These are phyloP conservation scores for Pandemis cinnamomeana DNA, from an alignment of 2,888 invertebrate genomes.

Conservation along the genomic window DNA sequence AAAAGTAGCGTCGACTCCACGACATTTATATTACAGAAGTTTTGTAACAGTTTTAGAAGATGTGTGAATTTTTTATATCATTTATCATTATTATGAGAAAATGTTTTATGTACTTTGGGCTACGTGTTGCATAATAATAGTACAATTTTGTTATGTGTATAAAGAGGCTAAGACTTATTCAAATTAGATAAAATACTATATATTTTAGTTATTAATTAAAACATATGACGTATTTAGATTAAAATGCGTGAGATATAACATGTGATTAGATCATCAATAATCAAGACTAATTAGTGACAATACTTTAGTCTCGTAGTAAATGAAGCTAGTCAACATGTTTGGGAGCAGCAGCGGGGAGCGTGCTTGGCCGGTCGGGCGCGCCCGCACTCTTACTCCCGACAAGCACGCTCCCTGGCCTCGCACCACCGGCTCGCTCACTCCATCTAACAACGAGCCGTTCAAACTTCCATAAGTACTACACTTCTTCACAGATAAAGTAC, in stretches of 20 bases:
- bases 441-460: not conserved
- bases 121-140: conserved; percentile 81
- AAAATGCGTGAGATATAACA: conserved; percentile 72
- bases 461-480: conserved; percentile 10
- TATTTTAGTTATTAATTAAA: conserved; percentile 76
- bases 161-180: conserved; percentile 73
- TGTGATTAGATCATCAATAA: conserved; percentile 68
- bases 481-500: not conserved
- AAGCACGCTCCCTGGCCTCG: conserved; percentile 64
- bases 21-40: conserved; percentile 71
- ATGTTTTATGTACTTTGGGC: conserved; percentile 77
- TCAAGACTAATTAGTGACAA: conserved; percentile 73
- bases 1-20: conserved; percentile 76
- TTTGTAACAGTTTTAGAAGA: conserved; percentile 71
- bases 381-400: conserved; percentile 36
- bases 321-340: conserved; percentile 58
- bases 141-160: conserved; percentile 75
- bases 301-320: conserved; percentile 75
- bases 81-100: conserved; percentile 70
- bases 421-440: conserved; percentile 18
- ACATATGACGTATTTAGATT: conserved; percentile 77
- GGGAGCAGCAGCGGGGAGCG: conserved; percentile 61
- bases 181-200: conserved; percentile 75
- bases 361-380: conserved; percentile 53
- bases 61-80: conserved; percentile 74